Percentiles rank a stretch among this genome's conserved stretches.
Evolutionary conservation across 2,888 invertebrate genomes (phyloP).

Genomic region (Tetramorium bicarinatum): DNA sequence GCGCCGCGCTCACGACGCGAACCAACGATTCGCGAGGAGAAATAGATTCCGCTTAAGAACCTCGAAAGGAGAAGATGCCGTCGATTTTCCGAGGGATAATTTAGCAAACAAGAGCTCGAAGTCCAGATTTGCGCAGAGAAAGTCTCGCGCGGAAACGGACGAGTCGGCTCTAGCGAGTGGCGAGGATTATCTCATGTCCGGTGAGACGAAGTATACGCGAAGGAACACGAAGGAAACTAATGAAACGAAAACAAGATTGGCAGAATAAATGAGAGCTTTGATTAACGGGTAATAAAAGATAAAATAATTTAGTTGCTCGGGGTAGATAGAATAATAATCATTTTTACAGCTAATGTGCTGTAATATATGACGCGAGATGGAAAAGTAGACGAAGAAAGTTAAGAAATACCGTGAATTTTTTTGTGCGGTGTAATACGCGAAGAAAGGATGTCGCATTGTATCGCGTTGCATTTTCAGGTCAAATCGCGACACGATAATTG

Average conservation of each 20-base stretch:
- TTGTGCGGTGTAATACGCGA: neutral
- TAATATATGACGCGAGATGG: neutral
- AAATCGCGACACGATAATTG: slow-evolving; percentile 56
- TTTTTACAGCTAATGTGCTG: neutral
- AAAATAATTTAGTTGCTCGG: neutral
- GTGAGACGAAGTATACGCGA: neutral
- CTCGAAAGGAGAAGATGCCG: neutral
- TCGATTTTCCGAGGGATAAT: slow-evolving; percentile 35
- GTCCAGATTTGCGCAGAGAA: neutral
- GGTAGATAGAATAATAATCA: neutral
- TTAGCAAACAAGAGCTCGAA: slow-evolving; percentile 16
- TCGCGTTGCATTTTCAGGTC: slow-evolving; percentile 20
- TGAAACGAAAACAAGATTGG: neutral
- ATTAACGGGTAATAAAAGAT: neutral
- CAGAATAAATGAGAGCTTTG: neutral
- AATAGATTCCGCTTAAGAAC: slow-evolving; percentile 8
- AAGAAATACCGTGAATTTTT: neutral
- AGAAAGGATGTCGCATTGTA: neutral
- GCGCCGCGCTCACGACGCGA: neutral
- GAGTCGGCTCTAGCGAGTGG: neutral
- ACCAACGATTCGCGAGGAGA: slow-evolving; percentile 20
- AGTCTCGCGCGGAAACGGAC: neutral
- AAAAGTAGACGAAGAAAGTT: neutral
- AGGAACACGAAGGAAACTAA: neutral
- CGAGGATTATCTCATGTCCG: neutral